A percentile compares a stretch with the other conserved stretches of the same genome.
phyloP scores from a whole-genome alignment of 2,888 invertebrate species.

The Rhagium mordax region DNA sequence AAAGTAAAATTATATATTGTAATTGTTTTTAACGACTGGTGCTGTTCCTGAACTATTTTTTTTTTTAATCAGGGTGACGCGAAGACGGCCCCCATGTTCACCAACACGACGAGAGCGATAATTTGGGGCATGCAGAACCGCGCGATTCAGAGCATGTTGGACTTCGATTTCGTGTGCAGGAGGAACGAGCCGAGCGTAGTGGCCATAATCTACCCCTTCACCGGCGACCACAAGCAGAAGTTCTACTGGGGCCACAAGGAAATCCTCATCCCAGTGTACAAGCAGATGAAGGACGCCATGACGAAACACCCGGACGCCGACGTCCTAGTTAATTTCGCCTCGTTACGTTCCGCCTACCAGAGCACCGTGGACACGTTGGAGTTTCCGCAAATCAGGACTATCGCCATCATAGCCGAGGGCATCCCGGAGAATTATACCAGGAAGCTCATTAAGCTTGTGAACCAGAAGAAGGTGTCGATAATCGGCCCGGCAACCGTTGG shows the following conservation, averaged over 20 bases:
- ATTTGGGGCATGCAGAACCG: constrained; percentile 99
- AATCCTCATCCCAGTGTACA: constrained; percentile 93
- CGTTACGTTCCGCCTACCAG: constrained; percentile 96
- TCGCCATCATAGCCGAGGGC: constrained; percentile 99
- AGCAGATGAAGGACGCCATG: constrained; percentile 97
- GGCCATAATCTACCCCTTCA: constrained; percentile 98
- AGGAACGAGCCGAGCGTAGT: constrained; percentile 92
- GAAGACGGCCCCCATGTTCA: constrained; percentile 77
- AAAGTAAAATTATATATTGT: too few species aligned
- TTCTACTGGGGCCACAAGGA: constrained; percentile 99
- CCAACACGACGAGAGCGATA: constrained; percentile 90
- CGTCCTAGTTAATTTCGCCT: constrained; percentile 97
- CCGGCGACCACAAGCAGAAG: constrained; percentile 98
- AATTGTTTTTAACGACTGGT: too few species aligned
- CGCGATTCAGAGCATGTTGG: constrained; percentile 97
- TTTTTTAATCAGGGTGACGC: constrained; percentile 50
- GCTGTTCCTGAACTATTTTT: neutral
- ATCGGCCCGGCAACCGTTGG: constrained; percentile 91
- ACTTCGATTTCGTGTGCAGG: constrained; percentile 95
- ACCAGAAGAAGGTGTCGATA: constrained; percentile 77
- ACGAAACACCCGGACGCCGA: constrained; percentile 94
- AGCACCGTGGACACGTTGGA: constrained; percentile 95
- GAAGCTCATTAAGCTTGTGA: constrained; percentile 88
- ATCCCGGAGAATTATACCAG: constrained; percentile 99
- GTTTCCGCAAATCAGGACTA: constrained; percentile 94